A percentile compares a stretch with the other conserved stretches of the same genome.
Evolutionary conservation across 1,140 invertebrate genomes (phyloP).

Genomic region (Liolophura sinensis): DNA sequence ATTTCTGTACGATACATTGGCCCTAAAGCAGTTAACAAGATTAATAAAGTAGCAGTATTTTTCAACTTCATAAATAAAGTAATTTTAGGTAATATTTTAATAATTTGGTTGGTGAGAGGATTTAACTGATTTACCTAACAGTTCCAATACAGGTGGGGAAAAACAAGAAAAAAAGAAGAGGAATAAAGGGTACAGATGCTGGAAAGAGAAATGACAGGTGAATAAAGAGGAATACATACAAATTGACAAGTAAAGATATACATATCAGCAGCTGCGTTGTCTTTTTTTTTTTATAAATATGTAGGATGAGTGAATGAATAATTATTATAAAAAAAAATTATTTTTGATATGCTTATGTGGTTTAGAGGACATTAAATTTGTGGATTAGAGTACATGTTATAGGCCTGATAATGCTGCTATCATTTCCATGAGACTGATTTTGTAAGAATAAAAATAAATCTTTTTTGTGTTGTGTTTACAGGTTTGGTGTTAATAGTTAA

Average conservation of each 20-base stretch:
- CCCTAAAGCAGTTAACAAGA: not conserved
- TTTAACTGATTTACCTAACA: constrained; percentile 22
- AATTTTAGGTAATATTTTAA: not conserved
- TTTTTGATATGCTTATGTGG: not conserved
- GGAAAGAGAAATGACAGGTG: constrained; percentile 44
- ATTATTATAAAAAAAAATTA: not conserved
- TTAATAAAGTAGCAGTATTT: not conserved
- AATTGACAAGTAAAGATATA: not conserved
- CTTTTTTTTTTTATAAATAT: not conserved
- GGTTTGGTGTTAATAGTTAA: not conserved
- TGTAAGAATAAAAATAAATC: too few species aligned
- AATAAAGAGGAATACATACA: constrained; percentile 2
- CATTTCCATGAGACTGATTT: too few species aligned
- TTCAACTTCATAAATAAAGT: constrained; percentile 2
- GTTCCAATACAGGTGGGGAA: constrained; percentile 47
- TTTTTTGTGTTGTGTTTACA: not conserved
- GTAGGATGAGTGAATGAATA: not conserved
- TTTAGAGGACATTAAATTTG: not conserved
- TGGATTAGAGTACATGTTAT: not conserved
- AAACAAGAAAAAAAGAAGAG: constrained; percentile 42
- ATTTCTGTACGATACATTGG: not conserved
- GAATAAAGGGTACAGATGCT: constrained; percentile 34
- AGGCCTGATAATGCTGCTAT: too few species aligned
- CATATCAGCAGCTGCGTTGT: not conserved
- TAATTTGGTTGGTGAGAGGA: not conserved